A percentile compares a stretch with the other conserved stretches of the same genome.
phyloP scores from a whole-genome alignment of 2,888 invertebrate species.

The Dasysyrphus tricinctus region DNA sequence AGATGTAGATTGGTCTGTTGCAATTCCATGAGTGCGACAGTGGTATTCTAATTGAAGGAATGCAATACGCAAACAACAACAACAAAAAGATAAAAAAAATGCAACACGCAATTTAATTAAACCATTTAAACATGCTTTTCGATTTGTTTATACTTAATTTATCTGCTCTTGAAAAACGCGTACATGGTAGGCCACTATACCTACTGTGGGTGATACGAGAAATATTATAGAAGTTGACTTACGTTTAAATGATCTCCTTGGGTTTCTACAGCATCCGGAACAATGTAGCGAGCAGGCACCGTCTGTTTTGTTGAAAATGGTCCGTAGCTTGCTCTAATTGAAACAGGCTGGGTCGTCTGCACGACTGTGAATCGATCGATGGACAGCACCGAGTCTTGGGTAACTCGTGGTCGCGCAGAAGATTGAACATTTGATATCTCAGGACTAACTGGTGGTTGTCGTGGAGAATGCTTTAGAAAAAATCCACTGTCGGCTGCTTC shows the following conservation, averaged over 20 bases:
- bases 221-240: conserved; percentile 75
- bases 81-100: not conserved
- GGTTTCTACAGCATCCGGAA: conserved; percentile 91
- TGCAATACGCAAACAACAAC: conserved; percentile 31
- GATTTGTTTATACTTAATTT: conserved; percentile 51
- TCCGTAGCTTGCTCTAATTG: conserved; percentile 95
- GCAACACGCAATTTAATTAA: conserved; percentile 58
- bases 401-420: conserved; percentile 76
- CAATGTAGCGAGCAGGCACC: conserved; percentile 93
- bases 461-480: conserved; percentile 92
- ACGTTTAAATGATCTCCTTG: conserved; percentile 82
- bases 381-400: conserved; percentile 89
- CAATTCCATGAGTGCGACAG: conserved; percentile 85
- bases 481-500: conserved; percentile 96
- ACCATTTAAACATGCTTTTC: conserved; percentile 47
- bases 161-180: conserved; percentile 3
- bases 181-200: not conserved
- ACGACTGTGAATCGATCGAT: conserved; percentile 95
- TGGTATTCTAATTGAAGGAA: conserved; percentile 84
- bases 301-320: conserved; percentile 98
- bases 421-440: conserved; percentile 81
- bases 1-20: conserved; percentile 89
- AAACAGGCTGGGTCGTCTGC: conserved; percentile 95
- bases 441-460: conserved; percentile 86
- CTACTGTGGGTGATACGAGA: conserved; percentile 9